These are phyloP conservation scores for Junco hyemalis DNA, from an alignment of 2,113 vertebrate species.

Conservation along the genomic window DNA sequence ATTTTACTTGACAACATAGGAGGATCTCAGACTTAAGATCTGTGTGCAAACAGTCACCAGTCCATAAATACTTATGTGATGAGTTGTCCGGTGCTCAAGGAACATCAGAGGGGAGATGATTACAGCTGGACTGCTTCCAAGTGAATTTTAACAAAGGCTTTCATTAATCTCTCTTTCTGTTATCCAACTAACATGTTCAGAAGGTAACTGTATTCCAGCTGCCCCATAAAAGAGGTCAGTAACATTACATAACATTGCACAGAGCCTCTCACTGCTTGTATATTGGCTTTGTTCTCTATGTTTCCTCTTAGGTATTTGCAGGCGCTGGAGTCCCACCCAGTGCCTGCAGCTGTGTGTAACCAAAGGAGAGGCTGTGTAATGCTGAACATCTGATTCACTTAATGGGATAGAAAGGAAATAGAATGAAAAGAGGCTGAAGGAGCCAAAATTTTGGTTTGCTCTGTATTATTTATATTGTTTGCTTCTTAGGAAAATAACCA, in stretches of 20 bases:
- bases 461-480: slow-evolving; percentile 40
- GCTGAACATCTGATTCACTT: slow-evolving; percentile 41
- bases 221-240: slow-evolving; percentile 50
- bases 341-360: slow-evolving; percentile 54
- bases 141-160: slow-evolving; percentile 42
- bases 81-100: slow-evolving; percentile 28
- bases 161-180: slow-evolving; percentile 45
- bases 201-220: slow-evolving; percentile 52
- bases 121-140: slow-evolving; percentile 33
- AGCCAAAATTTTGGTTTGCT: slow-evolving; percentile 41
- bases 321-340: slow-evolving; percentile 27
- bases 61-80: slow-evolving; percentile 10
- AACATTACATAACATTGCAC: not conserved
- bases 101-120: slow-evolving; percentile 29
- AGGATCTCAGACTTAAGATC: slow-evolving; percentile 26
- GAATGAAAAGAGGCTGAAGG: slow-evolving; percentile 9
- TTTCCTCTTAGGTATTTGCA: slow-evolving; percentile 59
- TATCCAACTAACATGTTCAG: slow-evolving; percentile 28
- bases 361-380: slow-evolving; percentile 29
- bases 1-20: slow-evolving; percentile 28
- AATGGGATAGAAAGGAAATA: not conserved
- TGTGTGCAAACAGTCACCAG: not conserved
- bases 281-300: slow-evolving; percentile 18
- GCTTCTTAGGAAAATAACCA: slow-evolving; percentile 20
- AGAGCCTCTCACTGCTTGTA: not conserved